These are phyloP conservation scores for Calycopis cecrops DNA, from an alignment of 1,140 invertebrate species.

Conservation along the genomic window DNA sequence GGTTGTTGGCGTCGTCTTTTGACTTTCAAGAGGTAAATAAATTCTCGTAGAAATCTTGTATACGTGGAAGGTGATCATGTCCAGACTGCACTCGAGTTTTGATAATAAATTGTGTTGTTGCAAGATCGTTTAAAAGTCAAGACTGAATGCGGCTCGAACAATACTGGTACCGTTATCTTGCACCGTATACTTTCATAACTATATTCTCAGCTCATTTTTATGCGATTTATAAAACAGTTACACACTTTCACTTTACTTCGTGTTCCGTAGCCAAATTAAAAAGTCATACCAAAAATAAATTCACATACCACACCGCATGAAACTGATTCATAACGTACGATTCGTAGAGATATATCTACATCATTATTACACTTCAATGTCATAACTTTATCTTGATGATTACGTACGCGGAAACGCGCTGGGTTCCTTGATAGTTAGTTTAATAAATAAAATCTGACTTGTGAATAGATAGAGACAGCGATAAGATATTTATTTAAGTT, in stretches of 20 bases:
- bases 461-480: conserved; percentile 6
- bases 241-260: no score
- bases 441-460: conserved; percentile 37
- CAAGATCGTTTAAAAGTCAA: conserved; percentile 15
- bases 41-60: conserved; percentile 24
- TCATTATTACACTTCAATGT: conserved; percentile 44
- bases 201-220: no score
- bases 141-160: background rate
- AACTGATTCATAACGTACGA: conserved; percentile 4
- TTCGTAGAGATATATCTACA: background rate
- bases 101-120: background rate
- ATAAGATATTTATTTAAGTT: background rate
- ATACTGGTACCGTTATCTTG: conserved; percentile 15
- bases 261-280: no score
- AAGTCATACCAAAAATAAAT: no score
- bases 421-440: conserved; percentile 45
- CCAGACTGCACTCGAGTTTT: conserved; percentile 7
- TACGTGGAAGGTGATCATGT: conserved; percentile 51
- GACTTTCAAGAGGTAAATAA: conserved; percentile 63
- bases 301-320: no score
- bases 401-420: conserved; percentile 60
- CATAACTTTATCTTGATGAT: conserved; percentile 50
- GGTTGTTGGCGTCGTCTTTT: conserved; percentile 58
- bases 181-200: background rate
- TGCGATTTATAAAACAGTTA: no score